Percentiles rank a stretch among this genome's conserved stretches.
phyloP scores from a whole-genome alignment of 2,113 vertebrate species.

The Egretta garzetta region DNA sequence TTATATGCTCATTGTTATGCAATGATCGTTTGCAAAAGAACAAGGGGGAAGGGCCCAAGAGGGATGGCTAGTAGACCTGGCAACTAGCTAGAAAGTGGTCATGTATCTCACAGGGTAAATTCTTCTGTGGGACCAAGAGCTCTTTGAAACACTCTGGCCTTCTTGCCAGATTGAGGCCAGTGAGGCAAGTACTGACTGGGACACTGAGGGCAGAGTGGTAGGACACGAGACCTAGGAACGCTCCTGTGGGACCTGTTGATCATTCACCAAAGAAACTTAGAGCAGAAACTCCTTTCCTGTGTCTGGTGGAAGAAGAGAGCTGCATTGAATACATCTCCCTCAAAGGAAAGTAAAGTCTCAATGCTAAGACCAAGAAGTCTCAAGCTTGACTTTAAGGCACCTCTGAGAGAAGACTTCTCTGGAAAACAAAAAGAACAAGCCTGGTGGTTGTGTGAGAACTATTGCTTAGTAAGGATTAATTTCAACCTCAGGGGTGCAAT shows the following conservation, averaged over 20 bases:
- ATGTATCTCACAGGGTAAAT: neutral
- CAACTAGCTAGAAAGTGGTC: neutral
- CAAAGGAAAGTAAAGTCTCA: neutral
- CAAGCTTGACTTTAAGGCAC: neutral
- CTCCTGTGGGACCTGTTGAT: neutral
- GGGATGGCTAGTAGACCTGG: neutral
- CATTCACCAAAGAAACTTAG: neutral
- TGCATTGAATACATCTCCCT: neutral
- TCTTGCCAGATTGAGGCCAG: neutral
- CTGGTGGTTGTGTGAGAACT: neutral
- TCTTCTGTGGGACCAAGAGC: neutral
- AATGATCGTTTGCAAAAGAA: neutral
- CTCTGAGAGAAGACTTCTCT: neutral
- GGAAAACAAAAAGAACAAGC: neutral
- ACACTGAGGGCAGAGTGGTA: accelerated
- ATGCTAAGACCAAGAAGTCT: neutral
- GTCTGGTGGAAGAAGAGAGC: neutral
- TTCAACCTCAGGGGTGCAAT: neutral
- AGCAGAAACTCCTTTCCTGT: neutral
- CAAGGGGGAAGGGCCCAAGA: neutral
- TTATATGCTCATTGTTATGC: neutral
- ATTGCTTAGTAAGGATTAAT: neutral
- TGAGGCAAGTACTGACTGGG: neutral
- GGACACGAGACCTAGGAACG: neutral
- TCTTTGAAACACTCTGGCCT: neutral